phyloP scores from a whole-genome alignment of 2,888 invertebrate species.

The Cephus runcator region DNA sequence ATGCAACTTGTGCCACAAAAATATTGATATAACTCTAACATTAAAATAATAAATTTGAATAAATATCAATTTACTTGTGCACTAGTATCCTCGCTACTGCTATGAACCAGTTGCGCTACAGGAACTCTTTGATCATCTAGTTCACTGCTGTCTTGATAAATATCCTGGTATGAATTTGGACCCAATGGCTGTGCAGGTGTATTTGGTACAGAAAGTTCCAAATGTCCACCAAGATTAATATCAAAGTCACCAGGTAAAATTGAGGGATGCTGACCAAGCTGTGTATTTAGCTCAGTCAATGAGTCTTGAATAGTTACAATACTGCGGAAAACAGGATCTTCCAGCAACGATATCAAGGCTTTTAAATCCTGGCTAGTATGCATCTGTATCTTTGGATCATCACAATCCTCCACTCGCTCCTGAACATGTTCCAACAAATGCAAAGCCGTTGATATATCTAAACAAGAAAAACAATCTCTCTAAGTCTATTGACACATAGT shows the following conservation, averaged over 20 bases:
- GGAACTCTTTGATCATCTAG: conserved; percentile 83
- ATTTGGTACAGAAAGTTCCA: conserved; percentile 59
- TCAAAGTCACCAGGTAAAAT: conserved; percentile 94
- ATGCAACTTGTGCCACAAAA: neutral
- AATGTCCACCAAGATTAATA: conserved; percentile 80
- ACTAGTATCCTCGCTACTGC: conserved; percentile 61
- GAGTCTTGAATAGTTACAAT: conserved; percentile 94
- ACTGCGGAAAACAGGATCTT: conserved; percentile 91
- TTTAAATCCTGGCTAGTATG: conserved; percentile 83
- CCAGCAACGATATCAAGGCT: conserved; percentile 83
- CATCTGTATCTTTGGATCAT: conserved; percentile 83
- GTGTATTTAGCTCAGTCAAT: conserved; percentile 85
- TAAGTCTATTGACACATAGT: neutral
- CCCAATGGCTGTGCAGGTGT: conserved; percentile 56
- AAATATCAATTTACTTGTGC: conserved; percentile 46
- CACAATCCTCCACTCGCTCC: conserved; percentile 84
- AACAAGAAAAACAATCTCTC: conserved; percentile 22
- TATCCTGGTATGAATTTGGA: conserved; percentile 55
- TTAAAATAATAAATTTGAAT: neutral
- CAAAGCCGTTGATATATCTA: conserved; percentile 89
- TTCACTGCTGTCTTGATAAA: conserved; percentile 66
- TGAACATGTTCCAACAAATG: conserved; percentile 91
- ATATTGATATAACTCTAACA: neutral
- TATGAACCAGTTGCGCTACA: conserved; percentile 73
- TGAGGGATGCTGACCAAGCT: conserved; percentile 90